Conservation (phyloP, 2,888 invertebrate genomes). For the Mesorhabditis belari region DNA sequence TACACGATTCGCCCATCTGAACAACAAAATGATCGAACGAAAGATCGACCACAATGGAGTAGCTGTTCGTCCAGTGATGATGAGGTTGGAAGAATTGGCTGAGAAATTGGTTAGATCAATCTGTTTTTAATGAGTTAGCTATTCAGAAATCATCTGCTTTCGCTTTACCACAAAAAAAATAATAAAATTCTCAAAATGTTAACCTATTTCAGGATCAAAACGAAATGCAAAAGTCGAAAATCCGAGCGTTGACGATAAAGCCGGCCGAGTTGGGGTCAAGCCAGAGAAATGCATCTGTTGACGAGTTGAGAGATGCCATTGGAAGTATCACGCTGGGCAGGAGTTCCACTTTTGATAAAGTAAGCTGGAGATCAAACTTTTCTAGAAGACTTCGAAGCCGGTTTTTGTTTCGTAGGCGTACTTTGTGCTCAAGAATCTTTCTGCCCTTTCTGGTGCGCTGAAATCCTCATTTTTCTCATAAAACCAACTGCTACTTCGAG, state of each 20-base stretch:
- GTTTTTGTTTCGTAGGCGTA: too few species aligned
- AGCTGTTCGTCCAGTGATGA: slow-evolving; percentile 29
- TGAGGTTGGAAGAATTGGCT: slow-evolving; percentile 10
- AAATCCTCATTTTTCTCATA: too few species aligned
- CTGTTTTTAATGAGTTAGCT: too few species aligned
- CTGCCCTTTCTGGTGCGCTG: too few species aligned
- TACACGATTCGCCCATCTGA: neutral
- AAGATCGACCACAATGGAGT: slow-evolving; percentile 29
- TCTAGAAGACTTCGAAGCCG: too few species aligned
- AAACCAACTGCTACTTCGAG: too few species aligned
- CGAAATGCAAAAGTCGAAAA: slow-evolving; percentile 31
- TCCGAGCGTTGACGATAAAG: slow-evolving; percentile 26
- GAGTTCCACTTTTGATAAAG: slow-evolving; percentile 45
- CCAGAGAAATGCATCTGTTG: slow-evolving; percentile 30
- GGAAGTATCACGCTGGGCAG: slow-evolving; percentile 41
- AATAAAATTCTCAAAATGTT: neutral
- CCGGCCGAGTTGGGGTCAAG: slow-evolving; percentile 16
- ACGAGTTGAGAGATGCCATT: slow-evolving; percentile 47
- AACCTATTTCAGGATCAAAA: slow-evolving; percentile 18
- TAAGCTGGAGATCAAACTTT: too few species aligned
- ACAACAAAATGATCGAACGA: slow-evolving; percentile 15
- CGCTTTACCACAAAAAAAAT: neutral
- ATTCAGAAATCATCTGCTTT: neutral
- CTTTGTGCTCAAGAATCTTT: too few species aligned
- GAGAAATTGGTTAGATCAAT: too few species aligned